Base-by-base conservation (phyloP, 2,888 invertebrate species). In the Stenichneumon culpator region DNA sequence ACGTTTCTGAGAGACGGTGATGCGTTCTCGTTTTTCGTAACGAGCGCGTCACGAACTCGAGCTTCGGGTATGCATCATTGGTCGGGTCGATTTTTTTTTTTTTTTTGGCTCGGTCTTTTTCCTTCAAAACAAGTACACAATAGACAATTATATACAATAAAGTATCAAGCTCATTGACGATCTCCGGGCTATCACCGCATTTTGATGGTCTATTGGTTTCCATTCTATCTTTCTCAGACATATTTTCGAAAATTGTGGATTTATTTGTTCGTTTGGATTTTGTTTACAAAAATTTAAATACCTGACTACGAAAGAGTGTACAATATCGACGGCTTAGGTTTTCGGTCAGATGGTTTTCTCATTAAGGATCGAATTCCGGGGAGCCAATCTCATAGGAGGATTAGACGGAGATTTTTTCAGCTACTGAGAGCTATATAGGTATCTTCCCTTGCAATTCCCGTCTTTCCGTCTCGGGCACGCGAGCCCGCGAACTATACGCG, bases 341-440 rank as follows among this genome's bases (percentile, higher is more conserved):
- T 75, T 75, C 52, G 65, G 50, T 75, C 19, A 32, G 75, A 65
- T 65, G 75, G 50, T 75, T 75, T 65, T 75, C 75, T 22, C 75
- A 65, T 75, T 75, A 65, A 52, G 75, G 50, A 52, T 75, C 65
- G 63, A 75, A 75, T 75, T 75, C 57, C 11, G 57, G 57, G 32
- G 5, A 32, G 50, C 36, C 50, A 65, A 75, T 75, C 75, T 52
- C 75, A 47, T 65, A 50, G 63, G 63, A 75, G 54, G 75, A 75
- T 75, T 75, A 65, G 65, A 63, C 65, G 75, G 22, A 52, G 75
- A 75, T 75, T 75, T 65, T 73, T 75, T 57, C 50, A 65, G 50
- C 63, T 50, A 28, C 47, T 32, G 32, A 63, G 75, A 50, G 63
- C 50, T 75, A 36, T 65, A 52, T 60, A 11, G 47, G 47, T 67